phyloP scores from a whole-genome alignment of 2,888 invertebrate species.

The Troides aeacus region DNA sequence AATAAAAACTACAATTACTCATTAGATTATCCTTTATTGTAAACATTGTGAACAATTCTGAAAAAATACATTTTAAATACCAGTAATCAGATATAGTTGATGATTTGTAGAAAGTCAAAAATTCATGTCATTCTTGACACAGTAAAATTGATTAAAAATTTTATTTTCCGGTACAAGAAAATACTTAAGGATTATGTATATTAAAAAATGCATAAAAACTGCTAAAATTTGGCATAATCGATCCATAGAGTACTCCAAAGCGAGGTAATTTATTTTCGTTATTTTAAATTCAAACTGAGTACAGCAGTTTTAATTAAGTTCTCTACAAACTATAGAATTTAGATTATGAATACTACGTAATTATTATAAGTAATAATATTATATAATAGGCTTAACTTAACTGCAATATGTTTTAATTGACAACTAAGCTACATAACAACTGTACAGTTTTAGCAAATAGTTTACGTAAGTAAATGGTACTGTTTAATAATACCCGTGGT shows the following conservation, averaged over 20 bases:
- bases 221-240: constrained; percentile 18
- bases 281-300: constrained; percentile 7
- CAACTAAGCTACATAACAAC: constrained; percentile 65
- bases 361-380: neutral
- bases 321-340: constrained; percentile 20
- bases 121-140: constrained; percentile 61
- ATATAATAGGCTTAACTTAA: constrained; percentile 26
- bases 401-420: constrained; percentile 24
- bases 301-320: constrained; percentile 1
- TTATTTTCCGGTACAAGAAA: constrained; percentile 15
- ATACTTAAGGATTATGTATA: neutral
- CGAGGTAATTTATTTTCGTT: constrained; percentile 4
- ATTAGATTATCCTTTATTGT: constrained; percentile 63
- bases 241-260: constrained; percentile 7
- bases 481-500: constrained; percentile 47
- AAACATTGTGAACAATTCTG: constrained; percentile 63
- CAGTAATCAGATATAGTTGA: constrained; percentile 51
- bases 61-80: constrained; percentile 58
- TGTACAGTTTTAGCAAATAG: constrained; percentile 45
- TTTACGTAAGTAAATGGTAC: constrained; percentile 36
- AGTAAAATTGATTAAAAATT: constrained; percentile 55
- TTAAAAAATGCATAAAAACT: constrained; percentile 31
- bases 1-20: constrained; percentile 39
- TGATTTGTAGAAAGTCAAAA: constrained; percentile 47
- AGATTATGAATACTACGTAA: constrained; percentile 4